Conservation (phyloP, 2,113 vertebrate genomes). For the Brachypteracias leptosomus region DNA sequence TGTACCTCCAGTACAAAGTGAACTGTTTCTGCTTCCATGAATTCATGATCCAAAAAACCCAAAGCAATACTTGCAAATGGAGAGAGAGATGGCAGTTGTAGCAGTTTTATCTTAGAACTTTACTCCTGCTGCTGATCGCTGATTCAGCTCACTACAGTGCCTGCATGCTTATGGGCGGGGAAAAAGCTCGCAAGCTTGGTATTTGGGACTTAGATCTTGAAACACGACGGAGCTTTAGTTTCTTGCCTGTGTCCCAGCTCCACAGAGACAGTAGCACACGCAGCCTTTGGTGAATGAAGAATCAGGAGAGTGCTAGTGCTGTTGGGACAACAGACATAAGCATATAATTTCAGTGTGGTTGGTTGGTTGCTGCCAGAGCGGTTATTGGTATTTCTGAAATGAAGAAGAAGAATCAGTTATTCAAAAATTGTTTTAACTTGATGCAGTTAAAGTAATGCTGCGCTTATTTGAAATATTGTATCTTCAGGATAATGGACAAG, state of each 20-base stretch:
- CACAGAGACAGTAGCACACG: neutral
- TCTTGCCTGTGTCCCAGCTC: neutral
- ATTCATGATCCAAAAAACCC: neutral
- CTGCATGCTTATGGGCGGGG: rapidly evolving
- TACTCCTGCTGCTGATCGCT: neutral
- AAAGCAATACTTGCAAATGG: neutral
- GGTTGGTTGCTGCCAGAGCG: neutral
- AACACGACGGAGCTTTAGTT: neutral
- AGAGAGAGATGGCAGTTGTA: neutral
- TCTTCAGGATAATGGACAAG: neutral
- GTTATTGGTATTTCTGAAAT: neutral
- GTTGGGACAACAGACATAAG: neutral
- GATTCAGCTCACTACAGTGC: neutral
- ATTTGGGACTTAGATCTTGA: neutral
- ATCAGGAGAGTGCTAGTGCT: neutral
- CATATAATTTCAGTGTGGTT: neutral
- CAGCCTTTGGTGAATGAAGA: neutral
- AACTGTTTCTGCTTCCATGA: neutral
- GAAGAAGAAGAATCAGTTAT: neutral
- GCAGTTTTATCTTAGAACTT: neutral
- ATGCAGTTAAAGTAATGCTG: neutral
- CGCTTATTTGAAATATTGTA: neutral
- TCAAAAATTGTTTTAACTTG: neutral
- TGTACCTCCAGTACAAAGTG: neutral
- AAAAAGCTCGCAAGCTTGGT: neutral